Base-by-base conservation (phyloP, 2,113 vertebrate species). In the Dasyurus viverrinus region DNA sequence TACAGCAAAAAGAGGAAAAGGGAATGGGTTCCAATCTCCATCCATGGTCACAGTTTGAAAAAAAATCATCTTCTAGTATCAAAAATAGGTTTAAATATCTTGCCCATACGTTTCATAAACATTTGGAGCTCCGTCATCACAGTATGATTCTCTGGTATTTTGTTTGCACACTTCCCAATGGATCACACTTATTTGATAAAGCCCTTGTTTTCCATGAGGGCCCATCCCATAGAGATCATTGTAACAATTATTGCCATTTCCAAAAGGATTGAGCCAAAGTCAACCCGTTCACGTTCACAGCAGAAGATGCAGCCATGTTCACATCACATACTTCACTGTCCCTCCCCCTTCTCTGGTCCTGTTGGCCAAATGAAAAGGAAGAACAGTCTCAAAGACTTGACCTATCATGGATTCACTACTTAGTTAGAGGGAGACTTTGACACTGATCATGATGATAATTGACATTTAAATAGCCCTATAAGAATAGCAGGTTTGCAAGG, bases 41-140 rank as follows among this genome's bases (percentile, higher is more conserved):
- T 84, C 68, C 68, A 42, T 42, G 68, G 68, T 84, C 68, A 84
- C 68, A 84, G 68, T 84, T 84, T 84, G 36, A 42, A 84, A 84
- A 42, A 76, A 84, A 84, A 23, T 22, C 68, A 42, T 84, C 68
- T 84, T 84, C 68, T 84, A 84, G 68, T 84, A 42, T 42, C 68
- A 84, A 84, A 84, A 84, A 84, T 84, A 84, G n/a, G 68, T 84
- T 84, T 84, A 42, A 84, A 84, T 84, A 84, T 84, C 68, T 84
- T 42, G 68, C 36, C 68, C 68, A 84, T 22, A 84, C 68, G n/a
- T 42, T 42, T 84, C 68, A 84, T 42, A 84, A 84, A 42, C 68
- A 84, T 84, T 23, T 42, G n/a, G 68, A 84, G n/a, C n/a, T 84
- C 68, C 19, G 36, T 84, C 68, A 42, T 84, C 68, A 84, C 68